Base-by-base conservation (phyloP, 2,888 invertebrate genomes). In the Melieria omissa region DNA sequence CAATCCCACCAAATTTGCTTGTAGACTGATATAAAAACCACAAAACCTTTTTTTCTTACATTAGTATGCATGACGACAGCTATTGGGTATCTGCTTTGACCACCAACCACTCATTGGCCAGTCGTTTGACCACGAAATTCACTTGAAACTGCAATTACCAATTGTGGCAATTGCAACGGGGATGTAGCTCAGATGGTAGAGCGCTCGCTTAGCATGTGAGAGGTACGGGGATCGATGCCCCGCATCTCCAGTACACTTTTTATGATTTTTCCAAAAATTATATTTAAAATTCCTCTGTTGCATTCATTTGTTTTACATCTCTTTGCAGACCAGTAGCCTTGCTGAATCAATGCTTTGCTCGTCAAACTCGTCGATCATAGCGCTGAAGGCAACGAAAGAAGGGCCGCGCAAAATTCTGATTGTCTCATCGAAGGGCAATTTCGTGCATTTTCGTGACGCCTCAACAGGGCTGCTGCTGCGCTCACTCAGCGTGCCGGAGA, bases 391-490 rank as follows among this genome's bases (percentile, higher is more conserved):
- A 0, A 90, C 92, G 73, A 91, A 91, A 77, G 94, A 94, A 81
- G 94, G 94, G 0, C 90, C 91, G 0, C 88, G 93, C 4, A 91
- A 90, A 81, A 88, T 94, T 8, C 77, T 85, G 12, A 78, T 86
- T 46, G 89, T 94, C 0, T 93, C 93, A 0, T 91, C 93, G 0
- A 89, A 93, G 60, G 91, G 91, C 7, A 91, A 92, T 73, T 89
- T 91, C 49, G 90, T 94, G 41, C 90, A 91, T 0, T 89, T 94
- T 70, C 90, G 93, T 78, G 94, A 94, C 82, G 94, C 94, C 0
- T 89, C 89, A 76, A 91, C 90, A 0, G 93, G 94, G 0, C 86
- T 94, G 0, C 85, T 93, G 71, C 81, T 94, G 65, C 88, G 94
- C 52, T 91, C 91, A 0, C 88, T 94, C 49, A 81, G 82, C 80